Evolutionary conservation across 1,140 invertebrate genomes (phyloP).

Genomic region (Drosophila arawakana): DNA sequence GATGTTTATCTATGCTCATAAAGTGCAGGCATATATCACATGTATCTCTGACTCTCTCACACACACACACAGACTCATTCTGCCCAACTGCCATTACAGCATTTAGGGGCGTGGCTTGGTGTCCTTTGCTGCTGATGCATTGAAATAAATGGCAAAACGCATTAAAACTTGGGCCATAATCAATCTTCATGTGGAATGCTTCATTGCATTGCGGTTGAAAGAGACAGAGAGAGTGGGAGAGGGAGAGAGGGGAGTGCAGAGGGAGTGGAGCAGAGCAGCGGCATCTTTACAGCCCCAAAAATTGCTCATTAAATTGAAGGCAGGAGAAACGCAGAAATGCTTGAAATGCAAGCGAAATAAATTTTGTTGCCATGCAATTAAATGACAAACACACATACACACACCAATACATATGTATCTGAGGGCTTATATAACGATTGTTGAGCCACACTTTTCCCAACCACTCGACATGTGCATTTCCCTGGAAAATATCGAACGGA

Average conservation of each 20-base stretch:
- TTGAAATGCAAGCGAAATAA: neutral
- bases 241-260: neutral
- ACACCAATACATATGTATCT: slow-evolving; percentile 10
- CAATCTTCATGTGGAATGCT: slow-evolving; percentile 75
- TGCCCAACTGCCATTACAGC: neutral
- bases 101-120: slow-evolving; percentile 11
- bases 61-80: neutral
- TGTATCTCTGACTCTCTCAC: neutral
- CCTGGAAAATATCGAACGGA: slow-evolving; percentile 81
- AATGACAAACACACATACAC: slow-evolving; percentile 54
- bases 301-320: slow-evolving; percentile 68
- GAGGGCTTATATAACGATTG: slow-evolving; percentile 55
- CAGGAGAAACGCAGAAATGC: neutral
- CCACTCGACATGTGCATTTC: slow-evolving; percentile 59
- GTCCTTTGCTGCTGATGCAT: slow-evolving; percentile 73
- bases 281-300: slow-evolving; percentile 20
- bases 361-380: slow-evolving; percentile 54
- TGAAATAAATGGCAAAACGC: slow-evolving; percentile 68
- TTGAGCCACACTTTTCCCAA: neutral
- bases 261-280: neutral
- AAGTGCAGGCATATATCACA: slow-evolving; percentile 46
- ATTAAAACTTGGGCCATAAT: slow-evolving; percentile 72
- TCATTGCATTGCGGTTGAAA: slow-evolving; percentile 49
- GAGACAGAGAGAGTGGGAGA: neutral
- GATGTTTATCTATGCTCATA: slow-evolving; percentile 43